Evolutionary conservation across 2,113 vertebrate species (phyloP).

Genomic region (Oenanthe melanoleuca): DNA sequence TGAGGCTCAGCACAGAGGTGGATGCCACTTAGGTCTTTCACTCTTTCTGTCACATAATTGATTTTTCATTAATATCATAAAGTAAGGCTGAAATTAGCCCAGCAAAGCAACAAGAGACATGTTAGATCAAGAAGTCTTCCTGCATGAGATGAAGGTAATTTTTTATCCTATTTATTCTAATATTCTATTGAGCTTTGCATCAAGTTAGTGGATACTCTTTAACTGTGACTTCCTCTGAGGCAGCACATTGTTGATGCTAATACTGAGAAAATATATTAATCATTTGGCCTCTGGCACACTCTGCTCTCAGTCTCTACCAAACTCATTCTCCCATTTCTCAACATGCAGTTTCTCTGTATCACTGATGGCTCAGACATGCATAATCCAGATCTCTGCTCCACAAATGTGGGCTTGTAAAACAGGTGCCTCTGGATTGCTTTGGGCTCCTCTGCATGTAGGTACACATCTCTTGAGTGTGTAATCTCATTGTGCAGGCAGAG

Average conservation of each 20-base stretch:
- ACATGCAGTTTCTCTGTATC: neutral
- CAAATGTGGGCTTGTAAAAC: neutral
- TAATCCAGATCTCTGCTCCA: slow-evolving; percentile 26
- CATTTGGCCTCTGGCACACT: slow-evolving; percentile 52
- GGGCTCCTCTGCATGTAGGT: neutral
- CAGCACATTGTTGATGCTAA: slow-evolving; percentile 51
- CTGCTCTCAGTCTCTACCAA: neutral
- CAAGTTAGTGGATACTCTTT: slow-evolving; percentile 40
- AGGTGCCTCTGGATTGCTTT: neutral
- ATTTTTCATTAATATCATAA: slow-evolving; percentile 50
- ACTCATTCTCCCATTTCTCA: neutral
- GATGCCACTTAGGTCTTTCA: slow-evolving; percentile 16
- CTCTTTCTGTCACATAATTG: slow-evolving; percentile 44
- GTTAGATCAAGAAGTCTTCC: slow-evolving; percentile 1
- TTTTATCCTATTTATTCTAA: slow-evolving; percentile 54
- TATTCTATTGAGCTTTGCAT: slow-evolving; percentile 49
- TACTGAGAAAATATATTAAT: slow-evolving; percentile 48
- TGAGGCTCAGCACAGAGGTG: neutral
- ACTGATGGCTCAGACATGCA: neutral
- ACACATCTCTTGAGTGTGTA: neutral
- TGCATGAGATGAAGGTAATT: slow-evolving; percentile 37
- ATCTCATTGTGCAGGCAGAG: neutral
- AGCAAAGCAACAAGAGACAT: neutral
- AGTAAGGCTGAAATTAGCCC: slow-evolving; percentile 35
- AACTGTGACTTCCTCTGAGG: slow-evolving; percentile 52